A percentile compares a stretch with the other conserved stretches of the same genome.
Conservation (phyloP, 2,797 vertebrate species). For the Sebastes dallii region DNA sequence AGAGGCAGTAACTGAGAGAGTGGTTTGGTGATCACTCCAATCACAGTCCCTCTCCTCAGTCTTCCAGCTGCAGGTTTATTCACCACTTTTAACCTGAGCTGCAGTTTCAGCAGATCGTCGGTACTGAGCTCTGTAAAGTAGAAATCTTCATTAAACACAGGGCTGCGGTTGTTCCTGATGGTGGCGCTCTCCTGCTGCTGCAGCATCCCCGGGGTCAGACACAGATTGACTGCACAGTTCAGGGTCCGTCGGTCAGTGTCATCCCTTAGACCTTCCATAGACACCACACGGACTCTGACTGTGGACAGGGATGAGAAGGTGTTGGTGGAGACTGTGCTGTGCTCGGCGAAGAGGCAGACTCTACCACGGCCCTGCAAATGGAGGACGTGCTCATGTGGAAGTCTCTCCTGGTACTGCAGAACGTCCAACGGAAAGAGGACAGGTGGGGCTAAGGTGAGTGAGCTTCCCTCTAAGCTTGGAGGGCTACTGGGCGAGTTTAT, state of each 20-base stretch:
- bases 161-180: constrained; percentile 69
- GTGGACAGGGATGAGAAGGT: constrained; percentile 32
- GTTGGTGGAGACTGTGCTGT: constrained; percentile 26
- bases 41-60: constrained; percentile 64
- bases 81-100: constrained; percentile 77
- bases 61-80: constrained; percentile 68
- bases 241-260: constrained; percentile 39
- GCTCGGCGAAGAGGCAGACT: constrained; percentile 69
- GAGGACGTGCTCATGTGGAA: constrained; percentile 71
- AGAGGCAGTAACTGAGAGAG: constrained; percentile 65
- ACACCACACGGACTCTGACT: constrained; percentile 71
- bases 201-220: constrained; percentile 76
- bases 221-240: constrained; percentile 73
- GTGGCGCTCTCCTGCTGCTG: constrained; percentile 76
- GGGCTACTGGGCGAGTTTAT: constrained; percentile 13
- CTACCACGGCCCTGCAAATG: constrained; percentile 63
- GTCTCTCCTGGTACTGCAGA: constrained; percentile 69
- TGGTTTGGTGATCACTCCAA: constrained; percentile 67
- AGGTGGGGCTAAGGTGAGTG: constrained; percentile 59
- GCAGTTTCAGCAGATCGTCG: constrained; percentile 57
- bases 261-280: constrained; percentile 69
- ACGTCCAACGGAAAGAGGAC: constrained; percentile 63
- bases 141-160: constrained; percentile 82
- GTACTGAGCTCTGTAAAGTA: constrained; percentile 75
- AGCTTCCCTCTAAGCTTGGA: constrained; percentile 10